Evolutionary conservation across 2,797 vertebrate genomes (phyloP).

Genomic region (Falco biarmicus): DNA sequence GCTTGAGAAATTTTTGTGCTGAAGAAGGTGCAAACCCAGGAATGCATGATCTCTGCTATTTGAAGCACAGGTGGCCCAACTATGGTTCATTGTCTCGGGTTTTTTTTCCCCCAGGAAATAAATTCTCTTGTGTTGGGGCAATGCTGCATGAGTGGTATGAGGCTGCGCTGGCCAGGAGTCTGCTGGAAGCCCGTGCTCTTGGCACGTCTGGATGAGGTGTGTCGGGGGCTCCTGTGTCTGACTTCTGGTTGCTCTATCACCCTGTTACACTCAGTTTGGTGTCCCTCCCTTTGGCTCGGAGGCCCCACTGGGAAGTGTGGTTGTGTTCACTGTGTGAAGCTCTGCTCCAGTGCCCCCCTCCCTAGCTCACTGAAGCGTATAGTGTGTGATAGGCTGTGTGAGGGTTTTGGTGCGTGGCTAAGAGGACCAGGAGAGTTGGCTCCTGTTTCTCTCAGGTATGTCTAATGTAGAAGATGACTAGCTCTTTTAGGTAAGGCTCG

Average conservation of each 20-base stretch:
- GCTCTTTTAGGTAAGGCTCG: background rate
- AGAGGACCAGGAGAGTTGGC: background rate
- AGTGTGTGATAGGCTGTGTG: background rate
- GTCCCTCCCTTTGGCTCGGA: background rate
- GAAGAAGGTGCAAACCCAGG: background rate
- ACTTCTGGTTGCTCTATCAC: background rate
- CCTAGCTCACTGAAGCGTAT: background rate
- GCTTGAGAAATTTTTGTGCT: background rate
- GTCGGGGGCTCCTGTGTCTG: fast-evolving
- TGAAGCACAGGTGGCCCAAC: background rate
- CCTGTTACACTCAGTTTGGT: fast-evolving
- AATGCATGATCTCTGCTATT: background rate
- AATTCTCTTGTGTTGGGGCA: fast-evolving
- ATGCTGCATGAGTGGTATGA: fast-evolving
- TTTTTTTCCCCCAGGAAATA: background rate
- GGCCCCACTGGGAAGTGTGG: background rate
- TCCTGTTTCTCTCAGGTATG: background rate
- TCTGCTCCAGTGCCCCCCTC: background rate
- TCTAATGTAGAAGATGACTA: background rate
- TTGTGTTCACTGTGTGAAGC: background rate
- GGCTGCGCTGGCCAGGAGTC: background rate
- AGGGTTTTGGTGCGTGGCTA: background rate
- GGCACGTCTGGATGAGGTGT: background rate
- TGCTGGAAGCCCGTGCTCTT: background rate
- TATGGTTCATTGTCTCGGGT: background rate